Base-by-base conservation (phyloP, 2,113 vertebrate genomes). In the Chlorodrepanis virens region DNA sequence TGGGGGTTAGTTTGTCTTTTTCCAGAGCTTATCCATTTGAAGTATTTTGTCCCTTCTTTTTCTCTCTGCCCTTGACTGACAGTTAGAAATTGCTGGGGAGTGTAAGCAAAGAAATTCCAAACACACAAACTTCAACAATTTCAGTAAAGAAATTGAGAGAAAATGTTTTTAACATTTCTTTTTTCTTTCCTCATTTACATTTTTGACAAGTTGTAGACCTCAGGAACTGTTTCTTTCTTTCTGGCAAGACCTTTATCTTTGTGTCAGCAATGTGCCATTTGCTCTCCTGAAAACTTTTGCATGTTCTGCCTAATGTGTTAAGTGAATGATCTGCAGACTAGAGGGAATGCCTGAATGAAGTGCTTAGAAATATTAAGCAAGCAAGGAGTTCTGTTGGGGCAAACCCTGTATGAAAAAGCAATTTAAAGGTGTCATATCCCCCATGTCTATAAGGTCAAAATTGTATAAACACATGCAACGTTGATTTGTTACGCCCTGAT, bases 401-500 rank as follows among this genome's bases (percentile, higher is more conserved):
- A 87, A 75, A 85, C 42, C 12, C 6, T 45, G 2, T 11, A 21
- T 22, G 44, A 65, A 72, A 87, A 83, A 49, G 31, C 17, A 44
- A 0, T 87, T 71, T 76, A 44, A 79, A 60, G 12, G 10, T 65
- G 42, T 83, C 8, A 1, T 53, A 76, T 29, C 24, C 33, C 14
- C 8, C 2, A 0, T 5, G 19, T 37, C 27, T 82, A 0, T 22
- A 40, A 17, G 31, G 21, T 33, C 28, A 40, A 22, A 76, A 45
- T 47, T 59, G 7, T 10, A 18, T 28, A 18, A 12, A 5, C 4
- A 4, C 3, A 6, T 6, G 28, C 28, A 72, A 0, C 21, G 15
- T 82, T 85, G 52, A 37, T 78, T 60, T 84, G n/a, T 17, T 64
- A 15, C 4, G 24, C 44, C 25, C 10, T 42, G 50, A 23, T 67